Percentiles rank a stretch among this genome's conserved stretches.
Evolutionary conservation across 1,140 invertebrate genomes (phyloP).

Genomic region (Diabrotica undecimpunctata): DNA sequence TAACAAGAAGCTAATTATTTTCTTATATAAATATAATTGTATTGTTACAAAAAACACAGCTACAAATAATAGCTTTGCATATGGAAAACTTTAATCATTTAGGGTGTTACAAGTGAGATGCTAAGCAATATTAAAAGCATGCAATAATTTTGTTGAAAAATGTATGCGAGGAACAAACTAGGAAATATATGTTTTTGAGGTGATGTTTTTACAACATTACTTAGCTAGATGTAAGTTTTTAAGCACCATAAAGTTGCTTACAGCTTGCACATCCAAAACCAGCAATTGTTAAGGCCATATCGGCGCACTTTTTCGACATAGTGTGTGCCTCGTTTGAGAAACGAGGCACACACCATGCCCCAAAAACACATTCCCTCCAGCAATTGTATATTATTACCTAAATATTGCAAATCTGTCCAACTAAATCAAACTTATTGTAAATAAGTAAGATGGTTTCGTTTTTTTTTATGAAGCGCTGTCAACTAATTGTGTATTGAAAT

Average conservation of each 20-base stretch:
- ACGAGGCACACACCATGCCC: constrained; percentile 22
- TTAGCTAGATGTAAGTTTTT: constrained; percentile 32
- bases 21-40: no score
- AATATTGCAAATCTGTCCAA: constrained; percentile 49
- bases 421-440: constrained; percentile 49
- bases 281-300: constrained; percentile 42
- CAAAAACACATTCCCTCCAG: constrained; percentile 47
- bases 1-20: no score
- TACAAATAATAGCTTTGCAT: no score
- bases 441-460: constrained; percentile 45
- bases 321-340: constrained; percentile 23
- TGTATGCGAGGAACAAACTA: no score
- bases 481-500: constrained; percentile 37
- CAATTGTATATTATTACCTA: constrained; percentile 46
- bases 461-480: constrained; percentile 43
- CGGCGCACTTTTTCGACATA: constrained; percentile 39
- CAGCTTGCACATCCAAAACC: constrained; percentile 42
- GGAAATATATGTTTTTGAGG: no score
- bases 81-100: no score
- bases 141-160: no score
- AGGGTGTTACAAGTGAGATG: no score
- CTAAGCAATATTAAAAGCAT: no score
- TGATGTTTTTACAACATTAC: no score
- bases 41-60: no score
- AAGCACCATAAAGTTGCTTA: constrained; percentile 39